phyloP scores from a whole-genome alignment of 2,113 vertebrate species.

The Gavia stellata region DNA sequence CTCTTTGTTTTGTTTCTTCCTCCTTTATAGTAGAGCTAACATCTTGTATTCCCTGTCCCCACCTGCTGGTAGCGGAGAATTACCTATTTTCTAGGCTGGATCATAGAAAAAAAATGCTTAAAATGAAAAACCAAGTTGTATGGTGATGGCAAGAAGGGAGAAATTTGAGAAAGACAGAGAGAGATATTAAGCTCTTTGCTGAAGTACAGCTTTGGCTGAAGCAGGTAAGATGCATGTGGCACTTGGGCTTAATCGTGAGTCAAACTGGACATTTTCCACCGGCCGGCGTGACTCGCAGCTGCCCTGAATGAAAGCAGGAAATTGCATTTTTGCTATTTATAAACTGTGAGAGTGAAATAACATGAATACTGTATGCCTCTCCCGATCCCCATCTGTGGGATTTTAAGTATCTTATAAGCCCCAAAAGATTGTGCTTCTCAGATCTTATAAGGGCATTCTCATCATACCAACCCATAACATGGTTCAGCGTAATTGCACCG shows the following conservation, averaged over 20 bases:
- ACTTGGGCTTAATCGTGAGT: not conserved
- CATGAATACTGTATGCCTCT: not conserved
- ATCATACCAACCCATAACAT: not conserved
- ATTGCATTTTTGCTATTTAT: not conserved
- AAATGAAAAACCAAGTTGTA: not conserved
- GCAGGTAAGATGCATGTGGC: not conserved
- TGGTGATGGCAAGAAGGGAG: not conserved
- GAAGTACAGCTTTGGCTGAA: not conserved
- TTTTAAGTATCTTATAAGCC: not conserved
- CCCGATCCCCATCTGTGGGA: not conserved
- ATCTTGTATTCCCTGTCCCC: not conserved
- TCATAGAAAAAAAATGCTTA: not conserved
- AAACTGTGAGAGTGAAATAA: not conserved
- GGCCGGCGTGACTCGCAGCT: not conserved
- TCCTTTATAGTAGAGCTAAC: not conserved
- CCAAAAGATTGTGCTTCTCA: not conserved
- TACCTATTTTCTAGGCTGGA: not conserved
- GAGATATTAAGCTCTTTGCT: not conserved
- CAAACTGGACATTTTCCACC: not conserved
- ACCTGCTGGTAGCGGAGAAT: not conserved
- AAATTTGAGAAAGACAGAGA: not conserved
- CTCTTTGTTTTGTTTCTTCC: not conserved
- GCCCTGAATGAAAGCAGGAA: conserved; percentile 25
- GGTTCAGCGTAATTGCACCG: accelerated
- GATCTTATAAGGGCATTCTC: not conserved